Percentiles rank a stretch among this genome's conserved stretches.
phyloP scores from a whole-genome alignment of 2,797 vertebrate species.

The Gadopsis bispinosus region DNA sequence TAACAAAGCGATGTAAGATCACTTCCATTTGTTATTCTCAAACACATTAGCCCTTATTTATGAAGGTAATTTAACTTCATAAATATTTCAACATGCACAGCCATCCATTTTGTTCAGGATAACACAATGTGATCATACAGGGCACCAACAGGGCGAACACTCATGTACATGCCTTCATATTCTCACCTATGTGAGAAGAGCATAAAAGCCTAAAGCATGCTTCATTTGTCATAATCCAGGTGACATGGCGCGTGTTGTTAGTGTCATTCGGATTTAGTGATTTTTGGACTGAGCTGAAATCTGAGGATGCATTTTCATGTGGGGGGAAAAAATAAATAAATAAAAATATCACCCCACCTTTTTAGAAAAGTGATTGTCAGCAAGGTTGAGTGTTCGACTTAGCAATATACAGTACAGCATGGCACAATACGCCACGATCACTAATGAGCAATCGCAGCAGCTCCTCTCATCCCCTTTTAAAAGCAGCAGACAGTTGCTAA shows the following conservation, averaged over 20 bases:
- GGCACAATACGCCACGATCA: constrained; percentile 33
- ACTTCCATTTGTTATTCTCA: background rate
- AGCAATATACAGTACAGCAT: constrained; percentile 22
- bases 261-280: background rate
- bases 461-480: constrained; percentile 48
- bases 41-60: background rate
- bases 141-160: background rate
- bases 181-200: background rate
- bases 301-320: background rate
- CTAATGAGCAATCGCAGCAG: constrained; percentile 67
- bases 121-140: background rate
- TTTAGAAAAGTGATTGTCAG: constrained; percentile 31
- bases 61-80: background rate
- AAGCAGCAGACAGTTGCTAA: constrained; percentile 56
- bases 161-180: too few relatives aligned
- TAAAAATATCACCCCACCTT: constrained; percentile 1
- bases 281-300: constrained; percentile 2
- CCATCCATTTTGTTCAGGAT: background rate
- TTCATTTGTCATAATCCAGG: constrained; percentile 20
- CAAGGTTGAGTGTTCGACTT: constrained; percentile 41
- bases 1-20: too few relatives aligned
- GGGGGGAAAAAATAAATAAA: too few relatives aligned
- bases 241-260: background rate
- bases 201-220: too few relatives aligned
- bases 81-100: background rate